Evolutionary conservation across 2,797 vertebrate genomes (phyloP).

Genomic region (Myotis findleyi): DNA sequence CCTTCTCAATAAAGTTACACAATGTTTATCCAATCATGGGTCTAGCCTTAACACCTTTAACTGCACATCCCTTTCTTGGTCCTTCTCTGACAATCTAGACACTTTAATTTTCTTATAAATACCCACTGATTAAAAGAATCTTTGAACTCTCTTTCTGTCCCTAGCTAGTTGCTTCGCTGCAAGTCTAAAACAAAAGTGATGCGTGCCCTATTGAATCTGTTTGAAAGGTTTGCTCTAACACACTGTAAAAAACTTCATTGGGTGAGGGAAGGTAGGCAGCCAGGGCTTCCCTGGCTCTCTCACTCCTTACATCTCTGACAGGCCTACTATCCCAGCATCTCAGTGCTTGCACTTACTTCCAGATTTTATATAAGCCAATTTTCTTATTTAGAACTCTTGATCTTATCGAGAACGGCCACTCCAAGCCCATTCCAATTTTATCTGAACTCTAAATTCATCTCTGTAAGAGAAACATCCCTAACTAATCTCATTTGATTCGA

Average conservation of each 20-base stretch:
- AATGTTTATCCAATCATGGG: neutral
- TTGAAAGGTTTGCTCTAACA: neutral
- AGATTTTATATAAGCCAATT: neutral
- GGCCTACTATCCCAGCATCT: neutral
- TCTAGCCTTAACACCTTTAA: neutral
- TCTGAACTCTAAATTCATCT: neutral
- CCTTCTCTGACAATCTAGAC: neutral
- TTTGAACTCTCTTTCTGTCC: neutral
- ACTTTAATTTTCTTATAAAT: slow-evolving; percentile 27
- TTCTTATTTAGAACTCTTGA: neutral
- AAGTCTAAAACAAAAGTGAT: neutral
- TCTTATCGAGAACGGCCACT: neutral
- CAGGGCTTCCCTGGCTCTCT: neutral
- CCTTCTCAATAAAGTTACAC: neutral
- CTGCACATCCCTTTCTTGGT: neutral
- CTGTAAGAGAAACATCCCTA: neutral
- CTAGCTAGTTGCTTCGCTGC: neutral
- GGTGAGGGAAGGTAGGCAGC: neutral
- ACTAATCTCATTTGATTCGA: neutral
- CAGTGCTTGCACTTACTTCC: neutral
- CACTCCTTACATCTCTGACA: neutral
- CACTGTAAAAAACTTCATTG: neutral
- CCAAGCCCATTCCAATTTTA: neutral
- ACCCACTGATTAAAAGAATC: neutral
- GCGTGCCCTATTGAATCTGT: too few species aligned